Conservation (phyloP, 2,797 vertebrate genomes). For the Sebastes ruberrimus region DNA sequence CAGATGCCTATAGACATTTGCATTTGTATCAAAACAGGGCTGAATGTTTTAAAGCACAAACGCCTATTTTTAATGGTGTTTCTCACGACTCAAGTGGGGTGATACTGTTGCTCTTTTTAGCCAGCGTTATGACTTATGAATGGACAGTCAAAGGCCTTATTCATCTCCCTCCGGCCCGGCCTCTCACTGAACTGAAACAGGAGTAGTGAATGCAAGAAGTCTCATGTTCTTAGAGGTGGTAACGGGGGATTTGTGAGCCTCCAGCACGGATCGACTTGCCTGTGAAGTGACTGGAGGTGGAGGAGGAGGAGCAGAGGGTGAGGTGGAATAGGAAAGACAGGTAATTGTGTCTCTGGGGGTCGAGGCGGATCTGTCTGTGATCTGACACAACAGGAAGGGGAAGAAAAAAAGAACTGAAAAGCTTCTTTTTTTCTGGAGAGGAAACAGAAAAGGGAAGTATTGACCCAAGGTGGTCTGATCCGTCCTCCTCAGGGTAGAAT, state of each 20-base stretch:
- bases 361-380: constrained; percentile 15
- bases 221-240: background rate
- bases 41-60: background rate
- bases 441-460: constrained; percentile 36
- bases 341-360: constrained; percentile 67
- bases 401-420: background rate
- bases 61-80: background rate
- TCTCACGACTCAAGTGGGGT: background rate
- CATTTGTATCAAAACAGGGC: background rate
- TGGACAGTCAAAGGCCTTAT: background rate
- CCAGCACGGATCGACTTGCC: constrained; percentile 25
- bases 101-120: background rate
- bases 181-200: background rate
- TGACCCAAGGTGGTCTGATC: constrained; percentile 47
- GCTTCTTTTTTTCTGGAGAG: constrained; percentile 19
- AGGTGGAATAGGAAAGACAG: constrained; percentile 26
- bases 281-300: constrained; percentile 40
- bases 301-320: constrained; percentile 27
- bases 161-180: background rate
- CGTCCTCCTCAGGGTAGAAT: constrained; percentile 23
- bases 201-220: background rate
- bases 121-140: background rate
- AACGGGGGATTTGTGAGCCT: constrained; percentile 10
- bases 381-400: constrained; percentile 33
- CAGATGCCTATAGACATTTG: background rate